Base-by-base conservation (phyloP, 2,888 invertebrate species). In the Noctua comes region DNA sequence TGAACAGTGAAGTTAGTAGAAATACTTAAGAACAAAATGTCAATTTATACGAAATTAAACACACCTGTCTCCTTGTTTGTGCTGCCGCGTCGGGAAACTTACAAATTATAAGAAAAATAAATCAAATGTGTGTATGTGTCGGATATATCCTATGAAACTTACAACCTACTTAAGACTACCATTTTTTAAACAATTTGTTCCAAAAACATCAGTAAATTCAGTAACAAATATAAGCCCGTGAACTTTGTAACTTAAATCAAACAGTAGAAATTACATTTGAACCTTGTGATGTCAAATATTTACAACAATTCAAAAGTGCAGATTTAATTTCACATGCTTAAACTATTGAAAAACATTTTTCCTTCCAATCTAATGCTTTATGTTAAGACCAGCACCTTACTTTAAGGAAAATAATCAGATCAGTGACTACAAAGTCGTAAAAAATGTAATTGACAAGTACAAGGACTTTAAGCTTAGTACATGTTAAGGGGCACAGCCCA, bases 231-330 rank as follows among this genome's bases (percentile, higher is more conserved):
- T 87, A 91, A 92, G 91, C 90, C 88, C 84, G 88, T 88, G 90
- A 79, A 87, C 89, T 89, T 89, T 86, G 84, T 89, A 90, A 91
- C 85, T 86, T 90, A 91, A 90, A 82, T 81, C 46, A 85, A 84
- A 86, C 74, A 74, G 69, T 85, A 86, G 81, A 87, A 88, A 90
- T 91, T 89, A 90, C 88, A 90, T 88, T 89, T 87, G 82, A 91
- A 90, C 90, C 87, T 91, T 95, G 95, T 96, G 95, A 95, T 96
- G 95, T 93, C 91, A 90, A 88, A 91, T 95, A 95, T 95, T 93
- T 95, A 96, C 95, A 96, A 91, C 84, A 88, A 88, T 90, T 88
- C 89, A 88, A 90, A 87, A 89, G 90, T 90, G 90, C 89, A 85
- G 88, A 73, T 85, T 73, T n/a, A 88, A 90, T 87, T 90, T 87